Base-by-base conservation (phyloP, 2,797 vertebrate genomes). In the Babyrousa celebensis region DNA sequence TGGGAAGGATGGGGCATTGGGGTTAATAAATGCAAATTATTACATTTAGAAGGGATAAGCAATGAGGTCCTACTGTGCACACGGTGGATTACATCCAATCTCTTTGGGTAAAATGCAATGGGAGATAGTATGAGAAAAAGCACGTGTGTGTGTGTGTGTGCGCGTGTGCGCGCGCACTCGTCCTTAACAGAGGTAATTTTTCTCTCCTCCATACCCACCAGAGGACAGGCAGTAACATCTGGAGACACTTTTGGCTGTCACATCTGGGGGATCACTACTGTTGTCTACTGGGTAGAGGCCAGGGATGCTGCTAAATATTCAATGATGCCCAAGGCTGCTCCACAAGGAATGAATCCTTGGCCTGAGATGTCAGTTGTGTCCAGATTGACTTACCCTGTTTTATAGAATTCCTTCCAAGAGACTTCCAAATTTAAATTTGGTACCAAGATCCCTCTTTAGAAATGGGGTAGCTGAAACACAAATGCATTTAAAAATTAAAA, bases 341-440 rank as follows among this genome's bases (percentile, higher is more conserved):
- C 5, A 6, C 8, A 11, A 23, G n/a, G 25, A 52, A n/a, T 25
- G 36, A 25, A 15, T 18, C 21, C 3, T 3, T 0, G 1, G 1
- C 1, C 54, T 8, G 4, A 68, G 23, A 43, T 36, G 12, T 36
- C 25, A 6, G 3, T 0, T 6, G 32, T 6, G 1, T 56, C 21
- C 5, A 12, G 6, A 12, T 1, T 3, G 43, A 29, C 52, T 12
- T 1, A 14, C 9, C 12, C 8, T 10, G 16, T 25, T 25, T 48
- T 23, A 6, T 18, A 87, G 23, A 65, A 62, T 5, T 6, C 20
- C 9, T 29, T 43, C 21, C 87, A 54, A 63, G 12, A 74, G 58
- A 80, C 5, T 16, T 6, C 68, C 82, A 52, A 68, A n/a, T 9
- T 15, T 17, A 75, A 75, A 32, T 5, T 17, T 1, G 56, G 5